Evolutionary conservation across 2,797 vertebrate species (phyloP).

Genomic region (Pangasius djambal): DNA sequence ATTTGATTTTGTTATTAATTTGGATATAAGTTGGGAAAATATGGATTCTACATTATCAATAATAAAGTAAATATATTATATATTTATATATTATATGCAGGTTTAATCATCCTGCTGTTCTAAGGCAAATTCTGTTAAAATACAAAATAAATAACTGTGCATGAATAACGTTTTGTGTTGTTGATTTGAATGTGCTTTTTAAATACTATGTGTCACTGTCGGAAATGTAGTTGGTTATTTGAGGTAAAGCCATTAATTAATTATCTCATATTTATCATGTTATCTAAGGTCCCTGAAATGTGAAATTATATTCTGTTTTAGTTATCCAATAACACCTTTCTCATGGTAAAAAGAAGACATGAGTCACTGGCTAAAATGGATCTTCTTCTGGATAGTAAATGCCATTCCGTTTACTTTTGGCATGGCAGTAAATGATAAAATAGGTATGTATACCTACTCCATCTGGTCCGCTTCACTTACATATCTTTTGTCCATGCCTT

Average conservation of each 20-base stretch:
- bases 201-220: background rate
- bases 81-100: background rate
- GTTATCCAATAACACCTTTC: conserved; percentile 74
- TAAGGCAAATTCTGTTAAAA: background rate
- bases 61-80: background rate
- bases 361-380: conserved; percentile 79
- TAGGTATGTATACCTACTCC: conserved; percentile 78
- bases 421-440: conserved; percentile 81
- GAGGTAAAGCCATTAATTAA: background rate
- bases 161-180: background rate
- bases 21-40: background rate
- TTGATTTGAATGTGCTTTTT: background rate
- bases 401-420: conserved; percentile 76
- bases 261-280: conserved; percentile 6
- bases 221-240: background rate
- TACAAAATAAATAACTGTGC: background rate
- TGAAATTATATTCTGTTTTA: conserved; percentile 70
- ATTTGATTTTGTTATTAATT: background rate
- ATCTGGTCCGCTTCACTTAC: background rate
- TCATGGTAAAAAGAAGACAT: conserved; percentile 79
- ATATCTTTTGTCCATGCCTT: conserved; percentile 13
- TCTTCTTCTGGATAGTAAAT: conserved; percentile 80
- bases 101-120: background rate
- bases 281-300: conserved; percentile 41
- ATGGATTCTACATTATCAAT: background rate